Conservation (phyloP, 2,888 invertebrate genomes). For the Sceliomorpha sp. region DNA sequence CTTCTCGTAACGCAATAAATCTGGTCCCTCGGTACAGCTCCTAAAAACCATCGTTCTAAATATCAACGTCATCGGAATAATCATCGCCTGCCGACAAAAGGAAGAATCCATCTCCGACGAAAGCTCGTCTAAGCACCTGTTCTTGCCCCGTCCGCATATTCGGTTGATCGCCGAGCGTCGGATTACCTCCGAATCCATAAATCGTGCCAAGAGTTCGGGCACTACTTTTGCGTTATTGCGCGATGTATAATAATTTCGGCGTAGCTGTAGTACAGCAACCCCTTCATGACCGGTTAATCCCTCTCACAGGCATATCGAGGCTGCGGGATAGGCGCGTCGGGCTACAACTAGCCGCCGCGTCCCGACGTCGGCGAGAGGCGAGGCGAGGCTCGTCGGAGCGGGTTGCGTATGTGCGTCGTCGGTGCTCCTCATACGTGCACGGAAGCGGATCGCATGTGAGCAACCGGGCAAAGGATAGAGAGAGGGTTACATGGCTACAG, state of each 20-base stretch:
- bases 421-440: slow-evolving; percentile 26
- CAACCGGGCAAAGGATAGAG: slow-evolving; percentile 50
- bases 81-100: no score
- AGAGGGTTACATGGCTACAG: slow-evolving; percentile 65
- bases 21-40: no score
- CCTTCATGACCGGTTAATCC: slow-evolving; percentile 53
- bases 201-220: slow-evolving; percentile 12
- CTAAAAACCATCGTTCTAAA: no score
- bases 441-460: slow-evolving; percentile 23
- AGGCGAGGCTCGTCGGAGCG: slow-evolving; percentile 2
- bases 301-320: slow-evolving; percentile 52
- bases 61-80: no score
- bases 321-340: slow-evolving; percentile 44
- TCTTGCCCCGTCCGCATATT: no score
- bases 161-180: no score
- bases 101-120: no score
- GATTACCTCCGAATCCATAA: no score
- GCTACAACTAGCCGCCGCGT: slow-evolving; percentile 1
- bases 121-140: no score
- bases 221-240: slow-evolving; percentile 71
- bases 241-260: slow-evolving; percentile 73
- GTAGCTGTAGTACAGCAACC: slow-evolving; percentile 21
- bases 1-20: no score
- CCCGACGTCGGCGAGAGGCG: neutral
- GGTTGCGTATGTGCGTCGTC: slow-evolving; percentile 32